Base-by-base conservation (phyloP, 2,797 vertebrate species). In the Coluber constrictor region DNA sequence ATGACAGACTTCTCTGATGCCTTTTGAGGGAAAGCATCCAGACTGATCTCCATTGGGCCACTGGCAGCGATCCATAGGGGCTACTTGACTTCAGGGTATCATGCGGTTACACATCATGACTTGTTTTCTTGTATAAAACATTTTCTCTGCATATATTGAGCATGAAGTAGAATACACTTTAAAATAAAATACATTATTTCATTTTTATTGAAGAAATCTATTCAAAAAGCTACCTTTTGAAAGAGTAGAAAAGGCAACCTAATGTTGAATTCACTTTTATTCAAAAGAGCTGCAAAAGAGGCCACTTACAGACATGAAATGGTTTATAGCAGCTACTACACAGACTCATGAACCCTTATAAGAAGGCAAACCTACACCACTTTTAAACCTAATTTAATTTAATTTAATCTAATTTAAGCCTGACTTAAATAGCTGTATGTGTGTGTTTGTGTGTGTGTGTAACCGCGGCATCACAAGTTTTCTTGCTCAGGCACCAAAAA, bases 311-410 rank as follows among this genome's bases (percentile, higher is more conserved):
- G 88, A 92, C 86, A 54, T 93, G 70, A 61, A 56, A 43, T 88
- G 25, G 79, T 29, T 90, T 37, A 83, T 74, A 66, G 91, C 29
- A 32, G 92, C 93, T 94, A 87, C 79, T 90, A 92, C 47, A 59
- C 93, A 95, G 93, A 94, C 90, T 92, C 91, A n/a, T 66, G 63
- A 93, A 93, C 27, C 94, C 59, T 89, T 57, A 94, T 93, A 86
- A 3, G 4, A 79, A 37, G 93, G 54, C 54, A 94, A 88, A 57
- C 93, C 63, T 87, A 95, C 94, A 56, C 37, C 54, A 51, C 0
- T 63, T 93, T 93, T 95, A 90, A 86, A 63, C 91, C 20, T 91
- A 11, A 57, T 63, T 92, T 88, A 92, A 63, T 37, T 37, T 37
- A 37, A 37, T 37, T 37, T 37, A 86, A 63, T 91, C 20, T 91